Evolutionary conservation across 2,113 vertebrate species (phyloP).

Genomic region (Hylia prasina): DNA sequence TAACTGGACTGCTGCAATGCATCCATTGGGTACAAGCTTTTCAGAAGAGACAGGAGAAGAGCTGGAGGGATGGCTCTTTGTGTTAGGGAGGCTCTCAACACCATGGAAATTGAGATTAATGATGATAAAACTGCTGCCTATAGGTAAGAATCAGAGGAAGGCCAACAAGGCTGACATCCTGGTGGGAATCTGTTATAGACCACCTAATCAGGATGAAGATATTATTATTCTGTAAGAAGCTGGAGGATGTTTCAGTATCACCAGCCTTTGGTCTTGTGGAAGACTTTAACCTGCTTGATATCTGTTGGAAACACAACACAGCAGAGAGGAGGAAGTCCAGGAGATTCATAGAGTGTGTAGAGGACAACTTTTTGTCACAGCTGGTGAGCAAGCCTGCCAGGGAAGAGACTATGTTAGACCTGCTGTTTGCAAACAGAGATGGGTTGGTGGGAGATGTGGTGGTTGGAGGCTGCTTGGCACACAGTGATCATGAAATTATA

Average conservation of each 20-base stretch:
- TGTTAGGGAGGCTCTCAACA: background rate
- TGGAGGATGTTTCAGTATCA: background rate
- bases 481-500: background rate
- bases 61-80: background rate
- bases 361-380: background rate
- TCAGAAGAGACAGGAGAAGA: background rate
- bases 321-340: background rate
- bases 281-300: background rate
- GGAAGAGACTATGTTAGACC: fast-evolving
- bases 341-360: background rate
- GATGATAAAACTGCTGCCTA: background rate
- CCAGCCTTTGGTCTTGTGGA: background rate
- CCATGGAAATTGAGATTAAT: background rate
- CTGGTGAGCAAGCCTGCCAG: fast-evolving
- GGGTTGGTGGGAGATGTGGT: background rate
- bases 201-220: background rate
- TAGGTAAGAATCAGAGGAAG: background rate
- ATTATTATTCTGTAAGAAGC: background rate
- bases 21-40: background rate
- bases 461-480: fast-evolving
- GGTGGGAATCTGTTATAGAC: background rate
- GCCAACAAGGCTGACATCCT: background rate
- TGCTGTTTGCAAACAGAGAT: background rate
- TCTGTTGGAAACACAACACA: background rate
- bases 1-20: background rate